phyloP scores from a whole-genome alignment of 2,113 vertebrate species.

The Anhinga anhinga region DNA sequence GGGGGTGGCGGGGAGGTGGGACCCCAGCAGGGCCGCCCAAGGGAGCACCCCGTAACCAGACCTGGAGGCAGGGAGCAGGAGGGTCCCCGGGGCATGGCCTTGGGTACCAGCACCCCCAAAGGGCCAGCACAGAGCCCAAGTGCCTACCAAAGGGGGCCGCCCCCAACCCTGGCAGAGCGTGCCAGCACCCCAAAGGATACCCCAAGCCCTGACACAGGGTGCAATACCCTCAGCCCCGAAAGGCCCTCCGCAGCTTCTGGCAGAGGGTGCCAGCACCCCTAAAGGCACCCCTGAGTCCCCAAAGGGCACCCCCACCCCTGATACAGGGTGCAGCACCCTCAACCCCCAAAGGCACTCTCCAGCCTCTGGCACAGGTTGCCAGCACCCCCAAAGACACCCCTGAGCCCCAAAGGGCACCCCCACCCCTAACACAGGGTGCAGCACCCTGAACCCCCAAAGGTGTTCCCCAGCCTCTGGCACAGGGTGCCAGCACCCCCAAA shows the following conservation, averaged over 20 bases:
- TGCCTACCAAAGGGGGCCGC: neutral
- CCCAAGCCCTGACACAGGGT: too few species aligned
- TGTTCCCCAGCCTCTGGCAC: too few species aligned
- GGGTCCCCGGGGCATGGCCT: rapidly evolving
- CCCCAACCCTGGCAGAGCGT: too few species aligned
- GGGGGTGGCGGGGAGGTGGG: neutral
- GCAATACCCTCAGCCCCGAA: neutral
- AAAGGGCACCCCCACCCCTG: neutral
- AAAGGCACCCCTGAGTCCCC: neutral
- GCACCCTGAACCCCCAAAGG: neutral
- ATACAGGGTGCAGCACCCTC: too few species aligned
- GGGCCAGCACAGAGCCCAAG: neutral
- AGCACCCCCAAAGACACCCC: too few species aligned
- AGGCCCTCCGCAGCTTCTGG: neutral
- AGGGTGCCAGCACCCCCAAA: neutral
- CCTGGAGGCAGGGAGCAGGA: neutral
- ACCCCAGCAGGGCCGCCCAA: neutral
- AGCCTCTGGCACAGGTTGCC: neutral
- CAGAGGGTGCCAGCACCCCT: neutral
- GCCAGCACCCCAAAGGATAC: neutral
- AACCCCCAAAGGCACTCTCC: neutral
- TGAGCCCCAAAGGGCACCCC: neutral
- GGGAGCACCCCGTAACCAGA: neutral
- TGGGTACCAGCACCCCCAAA: neutral
- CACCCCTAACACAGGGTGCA: neutral